Base-by-base conservation (phyloP, 2,797 vertebrate genomes). In the Eulemur rubriventer region DNA sequence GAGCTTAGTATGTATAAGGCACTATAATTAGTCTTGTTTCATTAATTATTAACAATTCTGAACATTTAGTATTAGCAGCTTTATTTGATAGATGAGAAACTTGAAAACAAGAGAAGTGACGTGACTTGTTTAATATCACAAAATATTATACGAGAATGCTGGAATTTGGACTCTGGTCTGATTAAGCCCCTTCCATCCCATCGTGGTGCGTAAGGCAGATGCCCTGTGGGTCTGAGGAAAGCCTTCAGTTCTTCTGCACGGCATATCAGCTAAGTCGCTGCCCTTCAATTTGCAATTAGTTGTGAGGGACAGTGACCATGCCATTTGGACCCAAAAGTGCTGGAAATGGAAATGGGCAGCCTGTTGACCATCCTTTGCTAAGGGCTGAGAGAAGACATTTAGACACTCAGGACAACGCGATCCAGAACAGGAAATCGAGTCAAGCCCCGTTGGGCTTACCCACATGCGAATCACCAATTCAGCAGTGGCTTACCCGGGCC, bases 41-140 rank as follows among this genome's bases (percentile, higher is more conserved):
- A 96, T 88, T 96, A 76, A 88, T 80, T 88, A 92, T 48, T 61
- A 94, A 24, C n/a, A 80, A 76, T 33, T 97, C 38, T 50, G 80
- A 91, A 80, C 91, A 59, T 63, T 86, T 76, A 50, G 18, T 76
- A 89, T 86, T 72, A 80, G 82, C 78, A 70, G 33, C 10, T 61
- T 6, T 46, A 79, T 52, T 38, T 50, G 67, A 94, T 16, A 73
- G 6, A 95, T n/a, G 50, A n/a, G n/a, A 78, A 91, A n/a, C 76
- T 35, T 52, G 20, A 91, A 86, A 82, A 5, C 30, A 52, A 65
- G 33, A 30, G 6, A 85, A 78, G 16, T 50, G 2, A 46, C 0
- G 0, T 50, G 46, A 69, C 30, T 91, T 46, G 67, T 72, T 80
- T 28, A 50, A 17, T 18, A 75, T 94, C 76, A 89, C 41, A 61